Conservation (phyloP, 2,113 vertebrate genomes). For the Pangasianodon hypophthalmus region DNA sequence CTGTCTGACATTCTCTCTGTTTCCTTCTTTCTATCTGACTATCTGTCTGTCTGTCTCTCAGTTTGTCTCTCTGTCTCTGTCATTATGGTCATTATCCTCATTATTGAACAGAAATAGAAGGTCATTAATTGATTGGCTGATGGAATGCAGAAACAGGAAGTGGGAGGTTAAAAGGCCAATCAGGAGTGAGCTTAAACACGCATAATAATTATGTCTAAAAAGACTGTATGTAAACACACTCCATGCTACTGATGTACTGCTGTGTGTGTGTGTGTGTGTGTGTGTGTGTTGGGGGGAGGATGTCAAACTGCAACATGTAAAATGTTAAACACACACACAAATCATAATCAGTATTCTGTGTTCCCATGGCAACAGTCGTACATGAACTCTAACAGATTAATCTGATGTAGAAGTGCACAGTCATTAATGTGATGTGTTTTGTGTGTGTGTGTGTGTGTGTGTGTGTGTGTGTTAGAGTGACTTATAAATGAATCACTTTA, state of each 20-base stretch:
- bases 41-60: neutral
- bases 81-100: conserved; percentile 51
- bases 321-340: conserved; percentile 18
- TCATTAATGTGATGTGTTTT: neutral
- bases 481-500: conserved; percentile 15
- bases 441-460: neutral
- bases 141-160: conserved; percentile 47
- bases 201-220: conserved; percentile 47
- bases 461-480: neutral
- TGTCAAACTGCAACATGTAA: neutral
- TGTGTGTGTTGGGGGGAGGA: neutral
- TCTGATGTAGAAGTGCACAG: conserved; percentile 10
- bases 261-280: conserved; percentile 10
- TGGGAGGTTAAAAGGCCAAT: conserved; percentile 47
- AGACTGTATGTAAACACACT: conserved; percentile 33
- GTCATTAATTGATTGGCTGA: conserved; percentile 48
- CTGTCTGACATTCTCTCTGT: neutral
- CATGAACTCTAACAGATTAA: neutral
- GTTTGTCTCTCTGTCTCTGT: neutral
- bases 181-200: conserved; percentile 36
- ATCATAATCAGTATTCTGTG: neutral
- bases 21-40: neutral
- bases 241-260: neutral
- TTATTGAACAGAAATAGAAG: conserved; percentile 46
- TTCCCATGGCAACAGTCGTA: neutral